Percentiles rank a stretch among this genome's conserved stretches.
Evolutionary conservation across 2,113 vertebrate genomes (phyloP).

Genomic region (Cranoglanis bouderius): DNA sequence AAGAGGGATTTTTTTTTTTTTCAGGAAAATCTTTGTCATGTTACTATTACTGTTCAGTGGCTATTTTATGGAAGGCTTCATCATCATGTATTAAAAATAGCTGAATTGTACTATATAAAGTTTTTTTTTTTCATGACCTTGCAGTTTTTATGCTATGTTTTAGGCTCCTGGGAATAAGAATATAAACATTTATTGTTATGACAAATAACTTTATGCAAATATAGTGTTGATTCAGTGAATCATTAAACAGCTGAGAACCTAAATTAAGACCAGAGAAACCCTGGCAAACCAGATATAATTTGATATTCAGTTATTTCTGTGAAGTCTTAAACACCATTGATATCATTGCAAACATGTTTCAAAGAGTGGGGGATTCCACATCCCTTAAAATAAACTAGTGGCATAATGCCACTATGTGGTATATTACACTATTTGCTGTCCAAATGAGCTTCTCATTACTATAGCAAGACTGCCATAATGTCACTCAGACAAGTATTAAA

Average conservation of each 20-base stretch:
- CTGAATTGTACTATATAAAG: background rate
- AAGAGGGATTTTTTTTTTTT: constrained; percentile 2
- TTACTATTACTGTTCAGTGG: constrained; percentile 11
- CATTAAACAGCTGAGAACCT: constrained; percentile 24
- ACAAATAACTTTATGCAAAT: background rate
- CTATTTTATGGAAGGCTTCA: background rate
- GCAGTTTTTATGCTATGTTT: background rate
- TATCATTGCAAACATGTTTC: constrained; percentile 50
- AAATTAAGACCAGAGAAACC: constrained; percentile 28
- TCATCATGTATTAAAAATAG: background rate
- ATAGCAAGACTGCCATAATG: background rate
- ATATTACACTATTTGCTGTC: background rate
- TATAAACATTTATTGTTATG: background rate
- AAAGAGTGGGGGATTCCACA: constrained; percentile 49
- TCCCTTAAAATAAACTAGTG: constrained; percentile 49
- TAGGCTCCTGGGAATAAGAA: background rate
- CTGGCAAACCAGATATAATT: constrained; percentile 48
- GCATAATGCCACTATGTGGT: background rate
- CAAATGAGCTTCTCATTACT: constrained; percentile 15
- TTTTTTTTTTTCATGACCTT: too few relatives aligned
- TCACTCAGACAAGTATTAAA: background rate
- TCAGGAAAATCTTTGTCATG: constrained; percentile 11
- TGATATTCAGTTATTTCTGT: constrained; percentile 59
- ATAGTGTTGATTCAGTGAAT: constrained; percentile 5
- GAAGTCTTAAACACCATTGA: constrained; percentile 55